These are phyloP conservation scores for Stegastes partitus DNA, from an alignment of 2,113 vertebrate species.

Conservation along the genomic window DNA sequence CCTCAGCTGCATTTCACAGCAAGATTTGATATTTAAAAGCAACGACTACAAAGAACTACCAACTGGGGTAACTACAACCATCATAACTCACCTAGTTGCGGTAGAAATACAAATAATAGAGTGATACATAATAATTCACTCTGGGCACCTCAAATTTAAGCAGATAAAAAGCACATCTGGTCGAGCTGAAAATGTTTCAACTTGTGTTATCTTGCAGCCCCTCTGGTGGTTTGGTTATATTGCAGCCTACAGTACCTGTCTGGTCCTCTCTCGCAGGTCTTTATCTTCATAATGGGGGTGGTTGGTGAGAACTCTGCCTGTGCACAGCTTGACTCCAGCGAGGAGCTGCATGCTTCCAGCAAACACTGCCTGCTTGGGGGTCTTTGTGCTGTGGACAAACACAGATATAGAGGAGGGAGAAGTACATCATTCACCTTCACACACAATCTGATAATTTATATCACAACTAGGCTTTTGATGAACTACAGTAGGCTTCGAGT, in stretches of 20 bases:
- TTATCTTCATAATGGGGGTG: conserved; percentile 98
- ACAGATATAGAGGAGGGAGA: conserved; percentile 21
- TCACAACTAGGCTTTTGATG: not conserved
- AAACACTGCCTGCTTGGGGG: conserved; percentile 91
- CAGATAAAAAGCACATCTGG: too few species aligned
- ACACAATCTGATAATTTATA: conserved; percentile 1
- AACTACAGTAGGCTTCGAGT: not conserved
- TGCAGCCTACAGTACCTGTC: conserved; percentile 85
- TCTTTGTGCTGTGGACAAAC: conserved; percentile 87
- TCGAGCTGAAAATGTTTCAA: too few species aligned
- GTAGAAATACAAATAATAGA: too few species aligned
- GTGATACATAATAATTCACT: too few species aligned
- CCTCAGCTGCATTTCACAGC: too few species aligned
- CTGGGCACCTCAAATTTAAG: not conserved
- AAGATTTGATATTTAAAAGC: too few species aligned
- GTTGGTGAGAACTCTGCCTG: conserved; percentile 94
- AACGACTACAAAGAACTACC: too few species aligned
- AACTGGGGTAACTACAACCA: too few species aligned
- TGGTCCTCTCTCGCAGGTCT: conserved; percentile 92
- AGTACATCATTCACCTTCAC: conserved; percentile 11
- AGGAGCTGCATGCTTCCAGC: conserved; percentile 99
- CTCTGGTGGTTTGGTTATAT: not conserved
- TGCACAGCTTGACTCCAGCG: conserved; percentile 98
- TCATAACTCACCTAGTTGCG: too few species aligned
- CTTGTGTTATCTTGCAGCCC: conserved; percentile 10